A percentile compares a stretch with the other conserved stretches of the same genome.
phyloP scores from a whole-genome alignment of 2,888 invertebrate genomes.

The Carpatolechia fugitivella region DNA sequence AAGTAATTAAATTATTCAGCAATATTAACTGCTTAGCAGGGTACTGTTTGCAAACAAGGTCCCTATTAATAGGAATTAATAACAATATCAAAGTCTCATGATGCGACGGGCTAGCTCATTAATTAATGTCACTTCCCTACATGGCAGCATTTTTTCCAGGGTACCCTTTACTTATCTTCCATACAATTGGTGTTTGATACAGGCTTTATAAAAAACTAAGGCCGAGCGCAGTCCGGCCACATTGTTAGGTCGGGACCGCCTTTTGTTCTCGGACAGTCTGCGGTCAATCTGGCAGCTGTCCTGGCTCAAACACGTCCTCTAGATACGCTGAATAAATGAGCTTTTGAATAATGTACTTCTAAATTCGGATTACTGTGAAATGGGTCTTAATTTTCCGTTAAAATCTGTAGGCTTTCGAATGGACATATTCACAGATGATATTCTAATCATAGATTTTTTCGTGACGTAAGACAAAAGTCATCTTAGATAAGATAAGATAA shows the following conservation, averaged over 20 bases:
- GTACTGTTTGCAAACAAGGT: conserved; percentile 17
- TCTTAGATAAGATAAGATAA: too few species aligned
- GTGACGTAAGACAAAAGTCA: too few species aligned
- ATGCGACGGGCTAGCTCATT: conserved; percentile 21
- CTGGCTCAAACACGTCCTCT: conserved; percentile 9
- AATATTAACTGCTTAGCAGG: conserved; percentile 13
- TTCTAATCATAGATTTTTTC: too few species aligned
- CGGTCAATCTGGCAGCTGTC: conserved; percentile 38
- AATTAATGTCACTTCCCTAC: conserved; percentile 28
- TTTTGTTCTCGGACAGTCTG: conserved; percentile 40
- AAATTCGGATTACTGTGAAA: not conserved
- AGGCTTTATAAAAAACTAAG: conserved; percentile 36
- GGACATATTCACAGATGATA: too few species aligned
- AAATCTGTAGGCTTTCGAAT: too few species aligned
- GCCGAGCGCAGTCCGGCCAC: conserved; percentile 22
- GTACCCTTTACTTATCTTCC: conserved; percentile 19
- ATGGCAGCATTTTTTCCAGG: conserved; percentile 15
- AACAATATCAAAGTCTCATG: conserved; percentile 25
- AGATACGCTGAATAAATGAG: not conserved
- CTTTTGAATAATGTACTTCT: not conserved
- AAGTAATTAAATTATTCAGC: conserved; percentile 17
- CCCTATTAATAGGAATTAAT: conserved; percentile 20
- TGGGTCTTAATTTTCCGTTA: not conserved
- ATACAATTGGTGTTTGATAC: conserved; percentile 34
- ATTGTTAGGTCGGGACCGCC: conserved; percentile 34